phyloP scores from a whole-genome alignment of 2,797 vertebrate genomes.

The Mormyrops boulengeri region DNA sequence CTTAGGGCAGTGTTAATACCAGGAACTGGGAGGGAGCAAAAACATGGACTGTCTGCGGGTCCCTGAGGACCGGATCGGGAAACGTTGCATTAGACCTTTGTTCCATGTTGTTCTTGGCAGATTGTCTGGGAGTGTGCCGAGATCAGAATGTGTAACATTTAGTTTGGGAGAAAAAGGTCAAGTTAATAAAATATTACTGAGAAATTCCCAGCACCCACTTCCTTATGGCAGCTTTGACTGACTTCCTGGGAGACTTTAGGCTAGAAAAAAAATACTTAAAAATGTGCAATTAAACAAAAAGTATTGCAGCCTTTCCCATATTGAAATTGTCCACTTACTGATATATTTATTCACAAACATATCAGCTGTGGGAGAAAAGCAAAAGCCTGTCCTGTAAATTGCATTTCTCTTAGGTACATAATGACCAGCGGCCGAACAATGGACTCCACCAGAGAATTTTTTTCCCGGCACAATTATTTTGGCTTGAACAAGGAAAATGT shows the following conservation, averaged over 20 bases:
- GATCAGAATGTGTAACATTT: background rate
- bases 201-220: slow-evolving; percentile 4
- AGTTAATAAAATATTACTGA: background rate
- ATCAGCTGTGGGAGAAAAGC: background rate
- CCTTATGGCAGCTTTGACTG: background rate
- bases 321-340: background rate
- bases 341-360: background rate
- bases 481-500: slow-evolving; percentile 75
- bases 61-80: background rate
- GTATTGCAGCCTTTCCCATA: background rate
- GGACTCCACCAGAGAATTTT: slow-evolving; percentile 81
- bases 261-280: background rate
- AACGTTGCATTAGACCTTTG: background rate
- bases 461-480: slow-evolving; percentile 73
- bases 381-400: background rate
- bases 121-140: background rate
- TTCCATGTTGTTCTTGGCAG: background rate
- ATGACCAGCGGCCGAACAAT: slow-evolving; percentile 95
- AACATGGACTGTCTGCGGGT: background rate
- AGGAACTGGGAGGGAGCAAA: background rate
- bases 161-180: background rate
- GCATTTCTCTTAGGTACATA: slow-evolving; percentile 76
- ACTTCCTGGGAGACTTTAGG: background rate
- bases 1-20: background rate
- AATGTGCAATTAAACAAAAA: background rate